Conservation (phyloP, 2,888 invertebrate species). For the Scaptodrosophila latifasciaeformis region DNA sequence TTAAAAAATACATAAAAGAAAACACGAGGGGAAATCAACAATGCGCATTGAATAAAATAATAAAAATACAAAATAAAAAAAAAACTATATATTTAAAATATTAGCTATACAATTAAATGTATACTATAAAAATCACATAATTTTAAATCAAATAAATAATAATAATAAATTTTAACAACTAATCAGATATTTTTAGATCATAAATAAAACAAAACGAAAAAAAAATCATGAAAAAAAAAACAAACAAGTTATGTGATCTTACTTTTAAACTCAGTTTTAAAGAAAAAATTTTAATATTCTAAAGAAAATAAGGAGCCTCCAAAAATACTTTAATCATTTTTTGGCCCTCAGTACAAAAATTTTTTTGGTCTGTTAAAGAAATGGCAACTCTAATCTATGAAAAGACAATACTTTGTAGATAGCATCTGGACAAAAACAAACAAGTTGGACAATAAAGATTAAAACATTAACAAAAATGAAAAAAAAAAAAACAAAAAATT, state of each 20-base stretch:
- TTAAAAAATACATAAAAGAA: too few relatives aligned
- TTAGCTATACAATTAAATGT: too few relatives aligned
- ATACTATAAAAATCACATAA: background rate
- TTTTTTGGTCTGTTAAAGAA: slow-evolving; percentile 15
- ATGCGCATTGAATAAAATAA: slow-evolving; percentile 11
- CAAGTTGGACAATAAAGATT: slow-evolving; percentile 5
- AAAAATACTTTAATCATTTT: slow-evolving; percentile 11
- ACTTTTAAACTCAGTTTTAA: slow-evolving; percentile 51
- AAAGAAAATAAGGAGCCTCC: slow-evolving; percentile 17
- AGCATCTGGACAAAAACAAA: slow-evolving; percentile 2
- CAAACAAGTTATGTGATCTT: slow-evolving; percentile 58
- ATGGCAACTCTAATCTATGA: slow-evolving; percentile 24
- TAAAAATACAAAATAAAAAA: too few relatives aligned
- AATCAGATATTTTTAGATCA: slow-evolving; percentile 11
- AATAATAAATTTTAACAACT: background rate
- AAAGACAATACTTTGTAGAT: slow-evolving; percentile 49
- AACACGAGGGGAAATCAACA: slow-evolving; percentile 25
- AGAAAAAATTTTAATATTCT: slow-evolving; percentile 18
- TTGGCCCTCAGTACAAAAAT: slow-evolving; percentile 24
- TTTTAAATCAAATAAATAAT: slow-evolving; percentile 1
- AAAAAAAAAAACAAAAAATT: slow-evolving; percentile 27
- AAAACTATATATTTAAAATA: too few relatives aligned
- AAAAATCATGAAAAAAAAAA: too few relatives aligned
- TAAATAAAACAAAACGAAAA: too few relatives aligned
- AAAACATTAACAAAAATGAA: background rate